These are phyloP conservation scores for Wiebesia pumilae DNA, from an alignment of 1,140 invertebrate genomes.

Conservation along the genomic window DNA sequence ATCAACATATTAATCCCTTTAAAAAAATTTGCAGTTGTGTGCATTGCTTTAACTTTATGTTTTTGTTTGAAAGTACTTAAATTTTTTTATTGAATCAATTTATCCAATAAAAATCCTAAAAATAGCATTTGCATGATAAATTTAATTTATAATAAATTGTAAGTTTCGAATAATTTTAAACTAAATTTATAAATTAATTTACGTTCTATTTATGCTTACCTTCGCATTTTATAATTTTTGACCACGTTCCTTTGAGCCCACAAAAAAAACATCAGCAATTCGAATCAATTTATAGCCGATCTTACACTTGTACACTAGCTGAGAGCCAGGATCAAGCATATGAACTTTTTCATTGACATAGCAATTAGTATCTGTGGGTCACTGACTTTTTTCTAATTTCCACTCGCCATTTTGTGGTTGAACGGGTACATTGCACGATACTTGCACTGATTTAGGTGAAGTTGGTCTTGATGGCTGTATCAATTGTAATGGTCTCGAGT, in stretches of 20 bases:
- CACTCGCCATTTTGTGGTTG: constrained; percentile 66
- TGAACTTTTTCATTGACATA: constrained; percentile 31
- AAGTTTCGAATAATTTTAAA: not conserved
- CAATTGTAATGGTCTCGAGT: not conserved
- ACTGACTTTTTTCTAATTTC: constrained; percentile 62
- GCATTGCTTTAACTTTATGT: too few relatives aligned
- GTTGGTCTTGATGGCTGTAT: not conserved
- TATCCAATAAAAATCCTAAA: too few relatives aligned
- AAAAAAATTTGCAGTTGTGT: too few relatives aligned
- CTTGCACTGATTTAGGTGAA: too few relatives aligned
- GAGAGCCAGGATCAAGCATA: constrained; percentile 58
- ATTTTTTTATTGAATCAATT: too few relatives aligned
- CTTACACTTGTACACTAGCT: constrained; percentile 66
- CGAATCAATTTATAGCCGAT: constrained; percentile 60
- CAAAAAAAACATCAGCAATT: constrained; percentile 61
- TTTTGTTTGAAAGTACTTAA: too few relatives aligned
- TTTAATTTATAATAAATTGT: not conserved
- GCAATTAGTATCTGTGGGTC: constrained; percentile 56
- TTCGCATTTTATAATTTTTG: constrained; percentile 61
- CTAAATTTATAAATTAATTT: not conserved
- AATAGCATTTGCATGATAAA: too few relatives aligned
- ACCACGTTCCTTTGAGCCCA: constrained; percentile 62
- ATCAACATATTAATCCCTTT: too few relatives aligned
- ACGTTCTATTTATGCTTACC: constrained; percentile 58
- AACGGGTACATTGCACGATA: constrained; percentile 58